These are phyloP conservation scores for Drosophila monieri DNA, from an alignment of 2,888 invertebrate species.

Conservation along the genomic window DNA sequence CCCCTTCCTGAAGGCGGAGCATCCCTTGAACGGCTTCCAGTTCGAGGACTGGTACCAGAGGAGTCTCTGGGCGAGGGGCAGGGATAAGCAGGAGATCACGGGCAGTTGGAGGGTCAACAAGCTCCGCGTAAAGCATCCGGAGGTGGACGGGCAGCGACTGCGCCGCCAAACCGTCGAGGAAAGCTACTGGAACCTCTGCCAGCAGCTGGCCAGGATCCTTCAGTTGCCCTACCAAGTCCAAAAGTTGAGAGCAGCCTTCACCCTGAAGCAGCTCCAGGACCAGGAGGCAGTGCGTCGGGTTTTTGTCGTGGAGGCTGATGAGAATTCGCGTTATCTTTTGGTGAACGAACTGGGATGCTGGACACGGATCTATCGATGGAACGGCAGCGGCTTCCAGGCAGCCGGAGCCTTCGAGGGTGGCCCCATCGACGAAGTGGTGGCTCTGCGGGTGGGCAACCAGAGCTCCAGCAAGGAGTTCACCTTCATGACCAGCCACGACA, in stretches of 20 bases:
- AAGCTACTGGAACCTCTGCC: slow-evolving; percentile 59
- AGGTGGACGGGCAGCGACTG: slow-evolving; percentile 19
- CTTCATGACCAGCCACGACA: slow-evolving; percentile 79
- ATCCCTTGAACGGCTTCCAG: slow-evolving; percentile 83
- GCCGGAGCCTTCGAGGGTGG: slow-evolving; percentile 84
- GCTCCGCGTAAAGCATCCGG: slow-evolving; percentile 54
- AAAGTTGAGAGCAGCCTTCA: slow-evolving; percentile 83
- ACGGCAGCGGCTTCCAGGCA: slow-evolving; percentile 67
- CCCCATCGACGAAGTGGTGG: slow-evolving; percentile 83
- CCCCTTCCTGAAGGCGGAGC: slow-evolving; percentile 64
- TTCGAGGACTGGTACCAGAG: slow-evolving; percentile 83
- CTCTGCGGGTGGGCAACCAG: slow-evolving; percentile 61
- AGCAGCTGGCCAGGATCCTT: slow-evolving; percentile 37
- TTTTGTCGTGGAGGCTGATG: slow-evolving; percentile 42
- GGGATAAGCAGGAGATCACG: slow-evolving; percentile 82
- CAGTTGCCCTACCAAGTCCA: slow-evolving; percentile 72
- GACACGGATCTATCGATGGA: slow-evolving; percentile 84
- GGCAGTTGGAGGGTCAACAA: slow-evolving; percentile 84
- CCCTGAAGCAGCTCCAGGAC: slow-evolving; percentile 25
- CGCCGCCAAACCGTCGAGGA: slow-evolving; percentile 47
- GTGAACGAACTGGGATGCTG: slow-evolving; percentile 82
- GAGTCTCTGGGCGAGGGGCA: slow-evolving; percentile 79
- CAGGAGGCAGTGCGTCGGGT: slow-evolving; percentile 52
- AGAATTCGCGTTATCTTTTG: slow-evolving; percentile 60
- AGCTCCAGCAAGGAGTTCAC: slow-evolving; percentile 73